Percentiles rank a stretch among this genome's conserved stretches.
Conservation (phyloP, 30 jellyfish, hydroid and myxozoan genomes). For the Clytia hemisphaerica region DNA sequence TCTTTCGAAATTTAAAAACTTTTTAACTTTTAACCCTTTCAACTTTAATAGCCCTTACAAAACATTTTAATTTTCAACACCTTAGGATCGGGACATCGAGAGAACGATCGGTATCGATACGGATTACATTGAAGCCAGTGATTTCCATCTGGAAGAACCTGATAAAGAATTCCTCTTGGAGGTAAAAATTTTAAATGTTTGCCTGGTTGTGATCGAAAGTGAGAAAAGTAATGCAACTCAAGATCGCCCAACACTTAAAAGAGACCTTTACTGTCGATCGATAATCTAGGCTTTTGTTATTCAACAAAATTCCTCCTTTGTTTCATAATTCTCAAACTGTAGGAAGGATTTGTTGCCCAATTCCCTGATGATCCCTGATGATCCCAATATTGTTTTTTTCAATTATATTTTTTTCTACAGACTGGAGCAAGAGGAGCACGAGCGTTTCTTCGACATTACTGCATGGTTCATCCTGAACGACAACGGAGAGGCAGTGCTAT, state of each 20-base stretch:
- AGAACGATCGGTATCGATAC: slow-evolving; percentile 97
- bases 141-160: slow-evolving; percentile 75
- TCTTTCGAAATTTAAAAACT: too few relatives aligned
- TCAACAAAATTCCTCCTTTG: too few relatives aligned
- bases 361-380: too few relatives aligned
- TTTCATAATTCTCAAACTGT: too few relatives aligned
- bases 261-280: too few relatives aligned
- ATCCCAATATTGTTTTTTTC: background rate
- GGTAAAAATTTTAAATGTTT: slow-evolving; percentile 39
- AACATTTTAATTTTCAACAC: too few relatives aligned
- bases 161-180: slow-evolving; percentile 86
- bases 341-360: too few relatives aligned
- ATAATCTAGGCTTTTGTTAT: too few relatives aligned
- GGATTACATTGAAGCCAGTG: slow-evolving; percentile 94
- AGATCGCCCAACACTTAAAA: too few relatives aligned
- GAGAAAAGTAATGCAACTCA: too few relatives aligned
- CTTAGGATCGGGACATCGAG: slow-evolving; percentile 96
- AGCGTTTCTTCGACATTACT: slow-evolving; percentile 80
- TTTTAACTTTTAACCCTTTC: too few relatives aligned
- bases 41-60: too few relatives aligned
- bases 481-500: slow-evolving; percentile 86
- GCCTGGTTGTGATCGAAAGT: background rate
- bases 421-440: slow-evolving; percentile 97
- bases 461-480: slow-evolving; percentile 88
- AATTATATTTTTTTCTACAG: slow-evolving; percentile 24